Evolutionary conservation across 1,140 invertebrate genomes (phyloP).

Genomic region (Aporrectodea caliginosa): DNA sequence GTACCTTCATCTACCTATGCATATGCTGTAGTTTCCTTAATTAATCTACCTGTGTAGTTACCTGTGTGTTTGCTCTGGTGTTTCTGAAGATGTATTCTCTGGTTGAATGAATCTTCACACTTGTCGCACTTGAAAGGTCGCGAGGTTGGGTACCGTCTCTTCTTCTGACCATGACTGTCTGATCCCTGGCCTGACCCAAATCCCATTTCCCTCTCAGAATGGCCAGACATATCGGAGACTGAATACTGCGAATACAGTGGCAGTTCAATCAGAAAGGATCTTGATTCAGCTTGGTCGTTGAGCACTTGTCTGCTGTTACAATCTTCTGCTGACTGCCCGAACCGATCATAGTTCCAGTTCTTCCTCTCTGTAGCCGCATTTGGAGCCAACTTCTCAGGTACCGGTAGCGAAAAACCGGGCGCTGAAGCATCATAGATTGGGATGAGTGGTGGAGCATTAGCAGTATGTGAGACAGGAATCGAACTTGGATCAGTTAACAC

Average conservation of each 20-base stretch:
- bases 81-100: slow-evolving; percentile 55
- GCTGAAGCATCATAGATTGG: too few species aligned
- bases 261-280: too few species aligned
- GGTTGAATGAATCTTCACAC: slow-evolving; percentile 53
- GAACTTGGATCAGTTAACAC: not conserved
- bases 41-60: slow-evolving; percentile 33
- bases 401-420: too few species aligned
- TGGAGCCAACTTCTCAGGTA: too few species aligned
- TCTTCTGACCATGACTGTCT: slow-evolving; percentile 26
- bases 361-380: too few species aligned
- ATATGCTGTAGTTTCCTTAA: not conserved
- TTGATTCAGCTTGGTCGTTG: too few species aligned
- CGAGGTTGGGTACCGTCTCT: slow-evolving; percentile 44
- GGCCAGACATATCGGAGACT: not conserved
- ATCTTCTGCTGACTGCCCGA: too few species aligned
- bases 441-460: too few species aligned
- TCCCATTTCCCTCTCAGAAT: not conserved
- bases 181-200: not conserved
- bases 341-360: too few species aligned
- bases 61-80: slow-evolving; percentile 56
- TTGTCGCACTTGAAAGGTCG: slow-evolving; percentile 51
- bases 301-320: too few species aligned
- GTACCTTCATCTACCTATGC: too few species aligned
- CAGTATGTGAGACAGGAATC: slow-evolving; percentile 7
- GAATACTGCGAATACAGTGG: too few species aligned